Evolutionary conservation across 2,113 vertebrate species (phyloP).

Genomic region (Microtus richardsoni): DNA sequence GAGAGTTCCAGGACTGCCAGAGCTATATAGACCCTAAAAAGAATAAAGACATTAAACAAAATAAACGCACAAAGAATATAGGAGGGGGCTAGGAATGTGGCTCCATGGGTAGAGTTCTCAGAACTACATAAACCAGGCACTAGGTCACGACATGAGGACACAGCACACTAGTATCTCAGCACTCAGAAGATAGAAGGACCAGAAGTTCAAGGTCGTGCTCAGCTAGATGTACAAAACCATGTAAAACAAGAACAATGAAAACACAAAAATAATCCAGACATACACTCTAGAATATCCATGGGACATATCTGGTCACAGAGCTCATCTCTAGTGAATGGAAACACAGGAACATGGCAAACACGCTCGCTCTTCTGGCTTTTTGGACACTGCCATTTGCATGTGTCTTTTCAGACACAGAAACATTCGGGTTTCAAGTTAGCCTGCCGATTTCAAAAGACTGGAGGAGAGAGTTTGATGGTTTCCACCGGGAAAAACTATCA

Average conservation of each 20-base stretch:
- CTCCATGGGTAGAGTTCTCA: neutral
- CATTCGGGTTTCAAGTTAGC: neutral
- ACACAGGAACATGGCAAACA: neutral
- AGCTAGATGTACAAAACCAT: neutral
- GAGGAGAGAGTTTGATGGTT: neutral
- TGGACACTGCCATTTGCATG: neutral
- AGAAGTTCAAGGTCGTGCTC: neutral
- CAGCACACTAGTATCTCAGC: accelerated
- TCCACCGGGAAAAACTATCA: neutral
- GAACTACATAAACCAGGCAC: neutral
- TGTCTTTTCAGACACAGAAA: neutral
- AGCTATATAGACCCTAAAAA: neutral
- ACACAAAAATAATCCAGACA: neutral
- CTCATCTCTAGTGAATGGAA: neutral
- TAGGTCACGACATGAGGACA: no score
- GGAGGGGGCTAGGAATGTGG: no score
- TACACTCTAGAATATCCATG: neutral
- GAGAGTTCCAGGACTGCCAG: neutral
- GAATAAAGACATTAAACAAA: neutral
- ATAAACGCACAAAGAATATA: no score
- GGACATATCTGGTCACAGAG: neutral
- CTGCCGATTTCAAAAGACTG: neutral
- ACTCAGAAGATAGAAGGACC: neutral
- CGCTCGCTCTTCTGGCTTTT: neutral
- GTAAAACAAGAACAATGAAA: neutral